Base-by-base conservation (phyloP, 1,140 invertebrate species). In the Drosophila hydei region DNA sequence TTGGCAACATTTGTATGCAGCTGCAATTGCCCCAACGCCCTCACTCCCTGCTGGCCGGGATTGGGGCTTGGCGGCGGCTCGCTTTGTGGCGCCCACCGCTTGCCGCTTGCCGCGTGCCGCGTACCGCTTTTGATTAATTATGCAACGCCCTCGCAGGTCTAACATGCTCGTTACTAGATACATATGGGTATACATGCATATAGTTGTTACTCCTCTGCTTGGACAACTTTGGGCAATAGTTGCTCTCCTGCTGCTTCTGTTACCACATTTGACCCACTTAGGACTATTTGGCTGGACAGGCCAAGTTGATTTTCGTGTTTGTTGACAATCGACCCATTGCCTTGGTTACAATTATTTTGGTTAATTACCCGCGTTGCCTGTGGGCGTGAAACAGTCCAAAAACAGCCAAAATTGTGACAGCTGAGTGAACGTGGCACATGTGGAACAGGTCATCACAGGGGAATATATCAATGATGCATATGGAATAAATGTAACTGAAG, bases 121-220 rank as follows among this genome's bases (percentile, higher is more conserved):
- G 83, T 89, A 78, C 75, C 78, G 78, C 75, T 11, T 79, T 88
- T 87, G 83, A 87, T 87, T 87, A 87, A 87, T 87, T 87, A 87
- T 83, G 78, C 83, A 63, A 63, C 78, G 80, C 77, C 69, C 54
- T 18, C 52, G 38, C 27, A 19, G 19, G 12, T 18, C 7, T 11
- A 25, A 23, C 14, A n/a, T 12, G 14, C 56, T 18, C 8, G 36
- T 27, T 27, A 45, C 11, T 5, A 18, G 3, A 23, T 9, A 30
- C 30, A 56, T 42, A 27, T 47, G 30, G 47, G 54, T 14, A 33
- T 33, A 18, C 2, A 33, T 51, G 5, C 4, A 30, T 19, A 33
- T 21, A 9, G n/a, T 14, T 30, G 9, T 9, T 23, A 43, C 38
- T 43, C 4, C 43, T 21, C 40, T 33, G 11, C 8, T 14, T 23